phyloP scores from a whole-genome alignment of 37 sponge, comb jelly and placozoan species.

The Ephydatia muelleri region DNA sequence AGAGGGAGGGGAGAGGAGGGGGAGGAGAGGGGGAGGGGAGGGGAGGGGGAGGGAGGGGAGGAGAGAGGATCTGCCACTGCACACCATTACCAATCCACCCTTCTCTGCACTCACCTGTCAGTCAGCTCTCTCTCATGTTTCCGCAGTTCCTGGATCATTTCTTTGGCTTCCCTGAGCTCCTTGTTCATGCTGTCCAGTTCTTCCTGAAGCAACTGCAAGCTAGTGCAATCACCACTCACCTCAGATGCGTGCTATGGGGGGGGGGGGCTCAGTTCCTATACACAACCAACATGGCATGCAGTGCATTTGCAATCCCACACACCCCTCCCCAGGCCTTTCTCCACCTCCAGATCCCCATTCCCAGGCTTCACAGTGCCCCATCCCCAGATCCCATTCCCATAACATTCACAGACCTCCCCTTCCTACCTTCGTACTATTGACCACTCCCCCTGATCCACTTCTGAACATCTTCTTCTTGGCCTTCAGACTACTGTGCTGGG shows the following conservation, averaged over 20 bases:
- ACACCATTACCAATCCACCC: not conserved
- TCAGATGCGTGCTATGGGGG: not conserved
- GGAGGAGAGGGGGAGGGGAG: too few species aligned
- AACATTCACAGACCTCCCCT: not conserved
- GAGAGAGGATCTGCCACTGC: not conserved
- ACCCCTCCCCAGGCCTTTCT: not conserved
- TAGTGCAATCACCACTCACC: not conserved
- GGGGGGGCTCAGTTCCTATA: not conserved
- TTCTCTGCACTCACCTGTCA: conserved; percentile 46
- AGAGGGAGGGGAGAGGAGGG: not conserved
- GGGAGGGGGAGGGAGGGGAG: too few species aligned
- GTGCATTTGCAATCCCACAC: not conserved
- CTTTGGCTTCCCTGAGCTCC: conserved; percentile 25
- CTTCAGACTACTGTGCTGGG: not conserved
- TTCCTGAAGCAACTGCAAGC: conserved; percentile 14
- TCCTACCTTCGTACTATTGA: not conserved
- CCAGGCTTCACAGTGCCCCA: not conserved
- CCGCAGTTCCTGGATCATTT: conserved; percentile 46
- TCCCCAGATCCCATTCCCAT: too few species aligned
- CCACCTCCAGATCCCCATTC: not conserved
- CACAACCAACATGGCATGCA: too few species aligned
- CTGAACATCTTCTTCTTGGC: conserved; percentile 25
- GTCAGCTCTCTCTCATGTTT: conserved; percentile 66
- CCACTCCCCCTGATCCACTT: conserved; percentile 46
- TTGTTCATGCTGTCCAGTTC: conserved; percentile 39